Conservation (phyloP, 2,888 invertebrate species). For the Mantis religiosa region DNA sequence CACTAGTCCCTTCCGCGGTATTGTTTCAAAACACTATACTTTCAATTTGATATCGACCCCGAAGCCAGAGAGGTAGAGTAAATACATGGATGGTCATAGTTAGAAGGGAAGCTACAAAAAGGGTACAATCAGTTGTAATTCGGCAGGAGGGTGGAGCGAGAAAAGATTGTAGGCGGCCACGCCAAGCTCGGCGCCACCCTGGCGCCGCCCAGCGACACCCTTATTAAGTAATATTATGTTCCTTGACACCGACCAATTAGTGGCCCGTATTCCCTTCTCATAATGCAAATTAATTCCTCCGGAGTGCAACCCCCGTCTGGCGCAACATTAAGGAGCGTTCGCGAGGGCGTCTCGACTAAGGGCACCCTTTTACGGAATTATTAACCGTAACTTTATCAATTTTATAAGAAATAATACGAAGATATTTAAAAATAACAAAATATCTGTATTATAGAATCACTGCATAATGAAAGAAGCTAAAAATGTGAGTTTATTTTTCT, state of each 20-base stretch:
- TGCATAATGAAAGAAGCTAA: no score
- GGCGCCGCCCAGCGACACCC: conserved; percentile 14
- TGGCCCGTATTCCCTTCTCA: neutral
- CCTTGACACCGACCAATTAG: conserved; percentile 5
- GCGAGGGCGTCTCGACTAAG: no score
- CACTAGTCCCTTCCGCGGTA: no score
- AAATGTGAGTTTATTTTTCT: no score
- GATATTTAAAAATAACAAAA: no score
- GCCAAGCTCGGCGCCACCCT: conserved; percentile 9
- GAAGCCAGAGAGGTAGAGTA: no score
- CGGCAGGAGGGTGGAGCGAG: neutral
- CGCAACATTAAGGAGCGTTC: neutral
- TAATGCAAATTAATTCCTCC: neutral
- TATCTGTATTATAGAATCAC: no score
- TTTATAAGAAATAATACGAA: no score
- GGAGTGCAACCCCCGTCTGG: neutral
- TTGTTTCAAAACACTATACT: no score
- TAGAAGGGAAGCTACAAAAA: neutral
- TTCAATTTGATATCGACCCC: no score
- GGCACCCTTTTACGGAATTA: no score
- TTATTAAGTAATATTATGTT: conserved; percentile 13
- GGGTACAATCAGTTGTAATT: neutral
- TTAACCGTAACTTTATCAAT: no score
- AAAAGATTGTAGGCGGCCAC: conserved; percentile 6
- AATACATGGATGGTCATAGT: neutral